Conservation (phyloP, 1,140 invertebrate genomes). For the Dufourea novaeangliae region DNA sequence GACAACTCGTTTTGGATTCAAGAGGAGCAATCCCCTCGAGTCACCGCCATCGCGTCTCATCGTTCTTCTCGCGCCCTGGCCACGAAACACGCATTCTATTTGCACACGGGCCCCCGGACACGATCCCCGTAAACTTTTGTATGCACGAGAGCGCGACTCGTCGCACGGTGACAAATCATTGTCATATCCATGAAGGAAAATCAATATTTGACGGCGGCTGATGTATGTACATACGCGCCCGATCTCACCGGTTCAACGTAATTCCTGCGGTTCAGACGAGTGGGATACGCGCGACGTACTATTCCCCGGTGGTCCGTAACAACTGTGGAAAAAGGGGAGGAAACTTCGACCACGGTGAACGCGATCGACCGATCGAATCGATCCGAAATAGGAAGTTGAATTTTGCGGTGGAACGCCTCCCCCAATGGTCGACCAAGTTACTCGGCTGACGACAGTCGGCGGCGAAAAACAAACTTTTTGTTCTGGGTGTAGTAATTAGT, state of each 20-base stretch:
- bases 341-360: conserved; percentile 12
- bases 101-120: conserved; percentile 43
- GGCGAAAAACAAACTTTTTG: background rate
- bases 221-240: conserved; percentile 62
- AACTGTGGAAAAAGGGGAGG: conserved; percentile 18
- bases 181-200: conserved; percentile 71
- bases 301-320: conserved; percentile 37
- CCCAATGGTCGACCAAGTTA: background rate
- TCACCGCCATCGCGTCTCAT: background rate
- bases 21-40: conserved; percentile 11
- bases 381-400: conserved; percentile 9
- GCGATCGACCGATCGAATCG: conserved; percentile 5
- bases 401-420: background rate
- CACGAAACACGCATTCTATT: conserved; percentile 52
- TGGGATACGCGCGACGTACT: conserved; percentile 27
- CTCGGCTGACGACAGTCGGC: background rate
- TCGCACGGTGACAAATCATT: conserved; percentile 72
- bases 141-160: conserved; percentile 6
- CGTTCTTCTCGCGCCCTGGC: background rate
- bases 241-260: conserved; percentile 60
- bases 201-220: conserved; percentile 72
- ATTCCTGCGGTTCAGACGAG: conserved; percentile 59
- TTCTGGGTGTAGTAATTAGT: too few species aligned
- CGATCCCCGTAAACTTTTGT: conserved; percentile 27
- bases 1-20: conserved; percentile 39